Evolutionary conservation across 2,113 vertebrate species (phyloP), one percentile per base, ranked within the genome.

Genomic region (Vanacampus margaritifer): DNA sequence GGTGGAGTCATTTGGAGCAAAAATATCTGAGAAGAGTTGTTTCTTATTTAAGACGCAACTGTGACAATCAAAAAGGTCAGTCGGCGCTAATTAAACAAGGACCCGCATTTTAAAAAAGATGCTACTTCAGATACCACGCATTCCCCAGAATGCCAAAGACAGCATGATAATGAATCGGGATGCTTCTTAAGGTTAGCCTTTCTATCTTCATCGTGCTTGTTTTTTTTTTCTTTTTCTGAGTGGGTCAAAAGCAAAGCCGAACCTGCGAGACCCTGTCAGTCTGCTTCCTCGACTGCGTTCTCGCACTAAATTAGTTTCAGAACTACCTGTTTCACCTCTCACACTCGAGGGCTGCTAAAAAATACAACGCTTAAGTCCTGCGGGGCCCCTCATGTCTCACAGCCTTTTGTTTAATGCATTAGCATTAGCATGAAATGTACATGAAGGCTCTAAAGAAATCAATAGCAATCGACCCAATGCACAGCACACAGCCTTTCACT

Each of bases 61-160:
- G 19, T 37, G 58, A 60, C 36, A 60, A 39, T 60, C 58, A 60
- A 37, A 59, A 60, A 60, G 58, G 36, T 60, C 58, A 60, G 36
- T 60, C 21, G 21, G 35, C 11, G 21, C 58, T 39, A 60, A 60
- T 60, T 39, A 60, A 37, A 59, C 39, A 35, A 5, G 35, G 58
- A 11, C 35, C 21, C 8, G 51, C 23, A 1, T 45, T 45, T 16
- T 21, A 23, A 37, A 60, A 39, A 60, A 14, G 35, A 0, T 11
- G 19, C 57, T 23, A n/a, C 35, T 39, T 60, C 12, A 60, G 39
- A 60, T 23, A 23, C 21, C 58, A 60, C 19, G 1, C 39, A n/a
- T 60, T 7, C 8, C 7, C 1, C 21, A 60, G 32, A 60, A 60
- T 23, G 58, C 58, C 21, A 39, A 60, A 36, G 35, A 23, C 35